These are phyloP conservation scores for Octodon degus DNA, from an alignment of 2,113 vertebrate genomes.

Conservation along the genomic window DNA sequence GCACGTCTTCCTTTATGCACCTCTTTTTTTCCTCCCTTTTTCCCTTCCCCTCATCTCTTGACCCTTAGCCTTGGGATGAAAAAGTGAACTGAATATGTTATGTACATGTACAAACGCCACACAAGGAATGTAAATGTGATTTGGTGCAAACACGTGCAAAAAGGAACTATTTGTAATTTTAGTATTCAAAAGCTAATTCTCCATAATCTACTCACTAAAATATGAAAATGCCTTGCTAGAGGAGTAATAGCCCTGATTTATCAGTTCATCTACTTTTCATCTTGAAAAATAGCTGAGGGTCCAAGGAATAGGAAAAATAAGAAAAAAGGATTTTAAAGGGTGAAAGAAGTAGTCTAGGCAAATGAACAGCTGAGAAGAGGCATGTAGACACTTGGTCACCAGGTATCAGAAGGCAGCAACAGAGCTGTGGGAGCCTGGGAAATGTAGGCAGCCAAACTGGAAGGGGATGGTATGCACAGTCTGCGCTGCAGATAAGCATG, in stretches of 20 bases:
- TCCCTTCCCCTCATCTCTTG: not conserved
- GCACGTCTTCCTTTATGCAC: not conserved
- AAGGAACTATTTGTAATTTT: constrained; percentile 14
- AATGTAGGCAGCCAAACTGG: not conserved
- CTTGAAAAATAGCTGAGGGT: not conserved
- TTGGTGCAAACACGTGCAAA: not conserved
- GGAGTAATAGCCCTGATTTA: not conserved
- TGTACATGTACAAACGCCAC: not conserved
- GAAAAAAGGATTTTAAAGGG: not conserved
- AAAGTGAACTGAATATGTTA: not conserved
- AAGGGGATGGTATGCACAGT: not conserved
- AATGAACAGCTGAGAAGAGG: not conserved
- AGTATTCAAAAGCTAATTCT: constrained; percentile 23
- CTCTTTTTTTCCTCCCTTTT: not conserved
- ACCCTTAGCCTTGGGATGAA: not conserved
- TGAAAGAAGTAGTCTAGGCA: not conserved
- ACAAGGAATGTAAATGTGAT: not conserved
- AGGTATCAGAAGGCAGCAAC: not conserved
- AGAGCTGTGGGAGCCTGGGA: not conserved
- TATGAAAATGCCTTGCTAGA: not conserved
- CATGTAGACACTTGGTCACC: not conserved
- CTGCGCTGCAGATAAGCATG: not conserved
- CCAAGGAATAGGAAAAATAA: not conserved
- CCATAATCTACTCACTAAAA: not conserved
- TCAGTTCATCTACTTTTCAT: constrained; percentile 1